Evolutionary conservation across 2,888 invertebrate species (phyloP).

Genomic region (Melinaea marsaeus): DNA sequence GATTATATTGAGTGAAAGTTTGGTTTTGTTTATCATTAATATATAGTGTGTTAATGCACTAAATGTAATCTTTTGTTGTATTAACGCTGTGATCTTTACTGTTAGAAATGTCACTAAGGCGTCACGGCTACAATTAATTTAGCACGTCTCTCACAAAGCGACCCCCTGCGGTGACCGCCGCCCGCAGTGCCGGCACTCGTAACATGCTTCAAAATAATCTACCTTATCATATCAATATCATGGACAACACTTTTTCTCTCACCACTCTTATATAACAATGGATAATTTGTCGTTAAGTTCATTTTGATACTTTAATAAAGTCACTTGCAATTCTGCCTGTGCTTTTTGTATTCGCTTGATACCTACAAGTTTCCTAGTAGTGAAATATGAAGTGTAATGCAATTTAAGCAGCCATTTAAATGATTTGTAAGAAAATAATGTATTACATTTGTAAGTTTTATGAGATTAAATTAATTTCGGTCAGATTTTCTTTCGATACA

Average conservation of each 20-base stretch:
- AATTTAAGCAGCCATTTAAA: too few relatives aligned
- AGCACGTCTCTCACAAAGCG: conserved; percentile 33
- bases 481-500: neutral
- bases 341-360: too few relatives aligned
- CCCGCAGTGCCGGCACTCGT: conserved; percentile 58
- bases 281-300: conserved; percentile 33
- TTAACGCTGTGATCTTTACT: conserved; percentile 10
- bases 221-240: conserved; percentile 52
- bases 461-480: neutral
- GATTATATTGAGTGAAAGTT: too few relatives aligned
- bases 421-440: too few relatives aligned
- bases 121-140: conserved; percentile 36
- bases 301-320: too few relatives aligned
- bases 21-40: too few relatives aligned
- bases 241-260: conserved; percentile 35
- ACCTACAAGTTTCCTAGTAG: too few relatives aligned
- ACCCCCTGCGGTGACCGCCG: conserved; percentile 44
- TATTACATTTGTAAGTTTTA: neutral
- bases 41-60: too few relatives aligned
- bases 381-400: too few relatives aligned
- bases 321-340: too few relatives aligned
- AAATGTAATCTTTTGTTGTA: neutral
- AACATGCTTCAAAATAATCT: conserved; percentile 52
- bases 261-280: conserved; percentile 42
- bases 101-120: conserved; percentile 45